Evolutionary conservation across 2,797 vertebrate species (phyloP).

Genomic region (Harpagifer antarcticus): DNA sequence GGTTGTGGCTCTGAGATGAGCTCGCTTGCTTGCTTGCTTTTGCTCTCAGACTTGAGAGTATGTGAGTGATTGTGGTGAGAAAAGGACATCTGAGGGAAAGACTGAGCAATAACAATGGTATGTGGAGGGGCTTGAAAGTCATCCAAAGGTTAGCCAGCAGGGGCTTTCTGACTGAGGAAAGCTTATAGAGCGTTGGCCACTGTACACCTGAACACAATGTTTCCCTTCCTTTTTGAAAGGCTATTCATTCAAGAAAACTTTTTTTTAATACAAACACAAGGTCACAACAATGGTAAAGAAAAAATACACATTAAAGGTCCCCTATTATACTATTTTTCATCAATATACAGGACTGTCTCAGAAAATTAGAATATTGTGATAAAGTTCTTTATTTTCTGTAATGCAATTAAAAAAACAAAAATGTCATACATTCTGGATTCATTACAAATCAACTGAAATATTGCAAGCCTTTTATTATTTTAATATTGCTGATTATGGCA

Average conservation of each 20-base stretch:
- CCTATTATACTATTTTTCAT: background rate
- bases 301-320: background rate
- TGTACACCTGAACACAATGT: constrained; percentile 30
- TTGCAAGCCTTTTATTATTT: no score
- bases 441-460: no score
- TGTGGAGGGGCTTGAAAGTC: constrained; percentile 65
- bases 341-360: no score
- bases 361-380: no score
- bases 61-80: constrained; percentile 58
- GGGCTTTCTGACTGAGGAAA: constrained; percentile 29
- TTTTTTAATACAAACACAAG: constrained; percentile 2
- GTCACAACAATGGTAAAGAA: background rate
- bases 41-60: constrained; percentile 45
- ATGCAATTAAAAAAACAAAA: no score
- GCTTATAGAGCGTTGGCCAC: constrained; percentile 31
- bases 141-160: constrained; percentile 70
- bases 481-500: no score
- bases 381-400: no score
- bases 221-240: constrained; percentile 13
- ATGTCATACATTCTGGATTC: no score
- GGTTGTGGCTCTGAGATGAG: constrained; percentile 60
- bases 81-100: constrained; percentile 57
- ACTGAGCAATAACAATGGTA: constrained; percentile 58
- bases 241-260: constrained; percentile 8
- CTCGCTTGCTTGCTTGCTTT: constrained; percentile 43